Evolutionary conservation across 2,888 invertebrate species (phyloP).

Genomic region (Orgyia antiqua): DNA sequence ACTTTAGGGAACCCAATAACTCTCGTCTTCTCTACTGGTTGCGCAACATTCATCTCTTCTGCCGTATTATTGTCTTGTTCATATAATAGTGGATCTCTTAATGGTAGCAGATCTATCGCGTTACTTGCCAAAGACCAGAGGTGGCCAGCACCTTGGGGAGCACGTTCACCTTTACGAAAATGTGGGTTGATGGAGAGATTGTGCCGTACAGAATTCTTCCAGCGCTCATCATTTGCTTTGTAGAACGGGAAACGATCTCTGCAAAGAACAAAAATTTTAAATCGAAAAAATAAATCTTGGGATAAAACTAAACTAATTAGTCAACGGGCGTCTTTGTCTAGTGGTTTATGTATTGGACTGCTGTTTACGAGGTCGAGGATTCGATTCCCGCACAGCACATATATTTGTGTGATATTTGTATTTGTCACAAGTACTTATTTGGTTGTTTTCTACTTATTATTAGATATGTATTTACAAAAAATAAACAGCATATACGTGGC

Average conservation of each 20-base stretch:
- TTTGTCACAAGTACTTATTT: no score
- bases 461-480: no score
- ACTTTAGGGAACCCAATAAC: conserved; percentile 64
- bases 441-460: no score
- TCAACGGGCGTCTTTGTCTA: no score
- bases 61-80: conserved; percentile 34
- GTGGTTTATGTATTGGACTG: no score
- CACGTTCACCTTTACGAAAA: conserved; percentile 90
- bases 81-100: conserved; percentile 38
- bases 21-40: conserved; percentile 35
- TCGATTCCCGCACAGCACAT: no score
- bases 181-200: conserved; percentile 95
- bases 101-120: conserved; percentile 63
- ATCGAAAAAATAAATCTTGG: no score
- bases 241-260: conserved; percentile 93
- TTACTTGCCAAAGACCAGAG: conserved; percentile 90
- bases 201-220: conserved; percentile 95
- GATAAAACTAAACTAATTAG: no score
- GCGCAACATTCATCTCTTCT: no score
- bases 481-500: no score
- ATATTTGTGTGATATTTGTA: no score
- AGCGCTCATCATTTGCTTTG: conserved; percentile 92
- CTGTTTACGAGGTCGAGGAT: no score
- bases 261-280: conserved; percentile 24
- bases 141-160: conserved; percentile 92